Evolutionary conservation across 2,113 vertebrate genomes (phyloP).

Genomic region (Tor tambroides): DNA sequence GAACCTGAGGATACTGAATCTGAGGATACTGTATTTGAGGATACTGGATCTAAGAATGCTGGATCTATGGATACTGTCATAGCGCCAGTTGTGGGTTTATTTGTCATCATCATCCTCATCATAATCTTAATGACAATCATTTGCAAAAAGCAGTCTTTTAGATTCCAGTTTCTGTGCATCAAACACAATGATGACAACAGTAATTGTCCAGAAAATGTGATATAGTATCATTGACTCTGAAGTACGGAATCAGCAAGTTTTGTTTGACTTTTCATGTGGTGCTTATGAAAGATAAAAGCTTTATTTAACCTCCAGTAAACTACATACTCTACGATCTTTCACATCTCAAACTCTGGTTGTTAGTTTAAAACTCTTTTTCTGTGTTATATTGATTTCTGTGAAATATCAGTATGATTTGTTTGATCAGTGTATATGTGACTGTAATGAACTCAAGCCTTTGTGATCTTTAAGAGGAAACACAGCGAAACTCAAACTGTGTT

Average conservation of each 20-base stretch:
- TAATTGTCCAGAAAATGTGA: background rate
- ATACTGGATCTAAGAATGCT: too few relatives aligned
- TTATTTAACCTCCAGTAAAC: background rate
- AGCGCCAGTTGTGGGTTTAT: background rate
- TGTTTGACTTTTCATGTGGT: background rate
- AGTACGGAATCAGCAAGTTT: background rate
- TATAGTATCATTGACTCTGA: background rate
- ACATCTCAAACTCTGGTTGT: too few relatives aligned
- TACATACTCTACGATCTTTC: background rate
- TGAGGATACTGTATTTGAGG: too few relatives aligned
- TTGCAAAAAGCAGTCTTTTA: background rate
- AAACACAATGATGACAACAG: background rate
- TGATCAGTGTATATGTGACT: background rate
- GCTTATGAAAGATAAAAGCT: background rate
- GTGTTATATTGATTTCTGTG: background rate
- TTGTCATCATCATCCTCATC: background rate
- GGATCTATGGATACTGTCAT: background rate
- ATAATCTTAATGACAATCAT: background rate
- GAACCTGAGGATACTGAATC: background rate
- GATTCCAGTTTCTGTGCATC: background rate
- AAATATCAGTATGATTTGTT: background rate
- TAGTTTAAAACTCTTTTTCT: background rate
- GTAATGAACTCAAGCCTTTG: too few relatives aligned
- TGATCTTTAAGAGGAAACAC: too few relatives aligned
- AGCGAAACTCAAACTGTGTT: too few relatives aligned